Evolutionary conservation across 2,113 vertebrate species (phyloP), one percentile per base, ranked within the genome.

Genomic region (Cheilinus undulatus): DNA sequence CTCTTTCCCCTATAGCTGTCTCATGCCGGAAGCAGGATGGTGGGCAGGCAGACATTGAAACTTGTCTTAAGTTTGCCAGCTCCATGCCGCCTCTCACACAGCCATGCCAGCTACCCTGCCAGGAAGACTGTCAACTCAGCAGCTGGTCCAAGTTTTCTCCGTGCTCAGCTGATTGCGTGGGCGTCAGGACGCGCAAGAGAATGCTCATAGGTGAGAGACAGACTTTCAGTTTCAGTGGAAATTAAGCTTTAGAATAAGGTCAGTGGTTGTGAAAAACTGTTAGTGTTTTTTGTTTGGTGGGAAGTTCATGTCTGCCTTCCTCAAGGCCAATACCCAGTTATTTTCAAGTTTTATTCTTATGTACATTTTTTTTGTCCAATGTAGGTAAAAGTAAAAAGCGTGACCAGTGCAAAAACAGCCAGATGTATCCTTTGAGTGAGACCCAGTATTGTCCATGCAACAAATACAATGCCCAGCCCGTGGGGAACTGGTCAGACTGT

Each of bases 401-500:
- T 12, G 97, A 99, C 10, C 97, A 97, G 77, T 99, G 97, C 84
- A 97, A 94, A 89, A 97, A 98, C 89, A 94, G 93, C 63, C 97
- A 99, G 68, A 17, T 94, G 26, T 97, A 96, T 84, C 96, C 98
- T 0, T 81, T 98, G 73, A 96, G 92, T 0, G 98, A 99, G 89
- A 99, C 96, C 2, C 96, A 98, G 75, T 98, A 97, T 69, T 99
- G 97, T 76, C 97, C 96, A 0, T 99, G 98, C 76, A 96, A 99
- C 88, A 99, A 99, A 73, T 97, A 98, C 84, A 98, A 94, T 0
- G 96, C 97, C 11, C 98, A 98, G 85, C 95, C 98, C 0, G 95
- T 99, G 80, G 97, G 98, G 12, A 98, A 98, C 76, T 99, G 97
- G 97, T 99, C 98, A 0, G 98, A 99, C 90, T 99, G 98, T 52